Evolutionary conservation across 2,888 invertebrate genomes (phyloP).

Genomic region (Lagria hirta): DNA sequence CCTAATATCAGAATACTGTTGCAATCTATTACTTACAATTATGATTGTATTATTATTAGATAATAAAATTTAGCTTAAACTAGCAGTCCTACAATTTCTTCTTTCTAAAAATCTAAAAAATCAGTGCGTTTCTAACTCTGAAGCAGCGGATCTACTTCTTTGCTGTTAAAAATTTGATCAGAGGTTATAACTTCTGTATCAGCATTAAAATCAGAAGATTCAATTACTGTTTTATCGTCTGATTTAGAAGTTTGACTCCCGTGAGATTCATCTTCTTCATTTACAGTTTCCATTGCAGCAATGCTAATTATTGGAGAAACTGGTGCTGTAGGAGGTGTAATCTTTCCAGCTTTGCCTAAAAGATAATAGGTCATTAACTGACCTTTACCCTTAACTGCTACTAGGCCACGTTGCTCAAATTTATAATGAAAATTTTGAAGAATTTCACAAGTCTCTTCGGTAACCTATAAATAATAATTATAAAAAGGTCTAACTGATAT

Average conservation of each 20-base stretch:
- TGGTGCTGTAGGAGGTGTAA: constrained; percentile 50
- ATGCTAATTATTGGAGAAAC: constrained; percentile 45
- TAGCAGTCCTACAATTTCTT: constrained; percentile 19
- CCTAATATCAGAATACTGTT: constrained; percentile 9
- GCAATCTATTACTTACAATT: constrained; percentile 8
- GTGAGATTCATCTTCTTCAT: constrained; percentile 54
- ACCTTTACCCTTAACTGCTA: constrained; percentile 96
- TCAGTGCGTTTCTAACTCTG: constrained; percentile 42
- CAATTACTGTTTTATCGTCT: constrained; percentile 50
- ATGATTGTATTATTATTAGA: constrained; percentile 16
- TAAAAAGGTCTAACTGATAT: constrained; percentile 1
- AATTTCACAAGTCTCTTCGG: constrained; percentile 90
- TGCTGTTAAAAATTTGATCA: constrained; percentile 41
- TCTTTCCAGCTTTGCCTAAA: constrained; percentile 59
- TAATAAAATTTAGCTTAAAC: constrained; percentile 15
- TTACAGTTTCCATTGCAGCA: constrained; percentile 51
- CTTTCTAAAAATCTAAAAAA: too few relatives aligned
- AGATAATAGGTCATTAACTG: constrained; percentile 94
- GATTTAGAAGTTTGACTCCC: constrained; percentile 51
- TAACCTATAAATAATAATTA: constrained; percentile 71
- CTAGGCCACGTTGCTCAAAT: constrained; percentile 91
- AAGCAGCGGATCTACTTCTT: constrained; percentile 44
- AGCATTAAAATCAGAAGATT: constrained; percentile 44
- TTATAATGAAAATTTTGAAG: constrained; percentile 86
- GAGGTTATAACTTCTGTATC: constrained; percentile 46